These are phyloP conservation scores for Orgyia antiqua DNA, from an alignment of 2,888 invertebrate genomes.

Conservation along the genomic window DNA sequence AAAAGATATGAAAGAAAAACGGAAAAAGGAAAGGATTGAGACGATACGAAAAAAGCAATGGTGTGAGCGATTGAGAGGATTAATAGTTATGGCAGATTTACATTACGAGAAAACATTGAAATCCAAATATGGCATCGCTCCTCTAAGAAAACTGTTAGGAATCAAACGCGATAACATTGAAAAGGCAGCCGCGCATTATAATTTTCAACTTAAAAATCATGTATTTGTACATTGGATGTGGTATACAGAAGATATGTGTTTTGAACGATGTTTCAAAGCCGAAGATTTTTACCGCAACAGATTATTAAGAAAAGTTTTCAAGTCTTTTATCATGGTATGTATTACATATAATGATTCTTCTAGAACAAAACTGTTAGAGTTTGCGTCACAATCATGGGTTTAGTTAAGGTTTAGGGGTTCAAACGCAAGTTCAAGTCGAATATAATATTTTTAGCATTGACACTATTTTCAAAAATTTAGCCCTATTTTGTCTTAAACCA, in stretches of 20 bases:
- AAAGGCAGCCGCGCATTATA: slow-evolving; percentile 67
- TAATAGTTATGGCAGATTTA: slow-evolving; percentile 71
- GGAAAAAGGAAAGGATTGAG: slow-evolving; percentile 78
- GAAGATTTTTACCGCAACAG: slow-evolving; percentile 72
- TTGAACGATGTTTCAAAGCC: slow-evolving; percentile 75
- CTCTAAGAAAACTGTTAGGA: slow-evolving; percentile 47
- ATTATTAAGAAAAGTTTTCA: slow-evolving; percentile 61
- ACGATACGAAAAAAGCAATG: slow-evolving; percentile 79
- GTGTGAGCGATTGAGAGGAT: slow-evolving; percentile 58
- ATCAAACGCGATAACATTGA: slow-evolving; percentile 55
- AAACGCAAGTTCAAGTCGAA: too few species aligned
- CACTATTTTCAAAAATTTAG: too few species aligned
- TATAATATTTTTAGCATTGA: too few species aligned
- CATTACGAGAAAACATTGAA: slow-evolving; percentile 65
- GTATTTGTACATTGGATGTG: slow-evolving; percentile 74
- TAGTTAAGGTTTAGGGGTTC: not conserved
- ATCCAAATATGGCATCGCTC: slow-evolving; percentile 55
- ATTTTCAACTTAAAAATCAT: slow-evolving; percentile 65
- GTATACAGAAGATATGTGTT: slow-evolving; percentile 66
- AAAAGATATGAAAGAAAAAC: slow-evolving; percentile 79
- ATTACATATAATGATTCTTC: not conserved
- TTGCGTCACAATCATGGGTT: too few species aligned
- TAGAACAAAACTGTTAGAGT: too few species aligned
- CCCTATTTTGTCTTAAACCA: too few species aligned
- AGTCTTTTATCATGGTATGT: slow-evolving; percentile 59